These are phyloP conservation scores for Cottoperca gobio DNA, from an alignment of 2,797 vertebrate species.

Conservation along the genomic window DNA sequence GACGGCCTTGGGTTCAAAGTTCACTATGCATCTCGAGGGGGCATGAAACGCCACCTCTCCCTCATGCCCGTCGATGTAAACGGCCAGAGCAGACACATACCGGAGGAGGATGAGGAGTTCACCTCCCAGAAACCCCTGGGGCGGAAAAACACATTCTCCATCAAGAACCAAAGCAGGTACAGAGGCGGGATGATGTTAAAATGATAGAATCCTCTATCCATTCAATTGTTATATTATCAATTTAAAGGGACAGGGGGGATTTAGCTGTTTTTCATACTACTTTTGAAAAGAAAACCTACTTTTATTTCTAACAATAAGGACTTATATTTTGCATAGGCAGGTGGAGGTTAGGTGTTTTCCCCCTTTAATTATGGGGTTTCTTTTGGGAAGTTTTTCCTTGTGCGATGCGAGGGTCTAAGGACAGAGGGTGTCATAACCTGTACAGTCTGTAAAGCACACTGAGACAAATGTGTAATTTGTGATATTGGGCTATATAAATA, in stretches of 20 bases:
- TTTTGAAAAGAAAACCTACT: too few species aligned
- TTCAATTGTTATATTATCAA: background rate
- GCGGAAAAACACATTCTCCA: constrained; percentile 70
- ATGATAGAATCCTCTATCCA: background rate
- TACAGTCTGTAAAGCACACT: too few species aligned
- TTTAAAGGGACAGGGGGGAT: background rate
- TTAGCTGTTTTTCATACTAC: background rate
- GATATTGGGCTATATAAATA: too few species aligned
- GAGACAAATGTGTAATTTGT: too few species aligned
- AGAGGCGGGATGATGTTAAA: background rate
- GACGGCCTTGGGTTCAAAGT: constrained; percentile 90
- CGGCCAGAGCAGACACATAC: constrained; percentile 88
- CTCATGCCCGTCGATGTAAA: constrained; percentile 88
- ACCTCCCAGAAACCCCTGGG: constrained; percentile 67
- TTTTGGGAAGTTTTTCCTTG: too few species aligned
- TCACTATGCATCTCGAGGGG: constrained; percentile 84
- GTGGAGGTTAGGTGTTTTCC: background rate
- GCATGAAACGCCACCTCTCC: constrained; percentile 87
- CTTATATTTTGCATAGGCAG: background rate
- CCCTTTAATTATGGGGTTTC: too few species aligned
- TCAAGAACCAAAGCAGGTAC: constrained; percentile 81
- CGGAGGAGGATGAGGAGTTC: constrained; percentile 85
- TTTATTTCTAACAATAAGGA: too few species aligned
- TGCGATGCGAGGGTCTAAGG: too few species aligned
- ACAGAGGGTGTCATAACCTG: too few species aligned